These are phyloP conservation scores for Urocitellus parryii DNA, from an alignment of 2,113 vertebrate genomes.

Conservation along the genomic window DNA sequence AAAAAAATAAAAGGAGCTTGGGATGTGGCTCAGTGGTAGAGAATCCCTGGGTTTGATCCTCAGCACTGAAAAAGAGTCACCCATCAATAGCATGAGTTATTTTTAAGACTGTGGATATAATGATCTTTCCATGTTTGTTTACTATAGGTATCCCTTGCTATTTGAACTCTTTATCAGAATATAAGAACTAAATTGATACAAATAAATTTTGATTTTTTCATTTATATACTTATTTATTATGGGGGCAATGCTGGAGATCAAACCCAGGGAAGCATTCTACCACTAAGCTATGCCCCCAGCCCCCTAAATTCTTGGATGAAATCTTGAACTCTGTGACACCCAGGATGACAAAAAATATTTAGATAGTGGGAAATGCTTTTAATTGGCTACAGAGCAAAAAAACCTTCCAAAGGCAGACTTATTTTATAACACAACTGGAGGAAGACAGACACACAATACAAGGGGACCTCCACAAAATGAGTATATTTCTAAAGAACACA, in stretches of 20 bases:
- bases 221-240: background rate
- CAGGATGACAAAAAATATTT: background rate
- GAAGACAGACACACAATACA: background rate
- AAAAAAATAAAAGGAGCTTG: background rate
- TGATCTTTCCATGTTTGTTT: background rate
- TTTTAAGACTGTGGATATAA: background rate
- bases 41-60: background rate
- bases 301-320: background rate
- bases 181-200: background rate
- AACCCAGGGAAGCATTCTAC: background rate
- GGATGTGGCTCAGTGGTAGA: background rate
- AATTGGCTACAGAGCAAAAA: background rate
- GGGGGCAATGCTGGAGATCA: background rate
- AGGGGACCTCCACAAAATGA: constrained; percentile 36
- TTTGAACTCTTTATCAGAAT: constrained; percentile 43
- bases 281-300: background rate
- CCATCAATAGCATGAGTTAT: background rate
- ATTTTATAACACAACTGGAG: constrained; percentile 32
- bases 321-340: constrained; percentile 10
- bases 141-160: background rate
- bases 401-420: background rate
- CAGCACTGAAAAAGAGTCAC: background rate
- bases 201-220: background rate
- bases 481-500: constrained; percentile 48
- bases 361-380: background rate